These are phyloP conservation scores for Gymnodraco acuticeps DNA, from an alignment of 2,797 vertebrate genomes.

Conservation along the genomic window DNA sequence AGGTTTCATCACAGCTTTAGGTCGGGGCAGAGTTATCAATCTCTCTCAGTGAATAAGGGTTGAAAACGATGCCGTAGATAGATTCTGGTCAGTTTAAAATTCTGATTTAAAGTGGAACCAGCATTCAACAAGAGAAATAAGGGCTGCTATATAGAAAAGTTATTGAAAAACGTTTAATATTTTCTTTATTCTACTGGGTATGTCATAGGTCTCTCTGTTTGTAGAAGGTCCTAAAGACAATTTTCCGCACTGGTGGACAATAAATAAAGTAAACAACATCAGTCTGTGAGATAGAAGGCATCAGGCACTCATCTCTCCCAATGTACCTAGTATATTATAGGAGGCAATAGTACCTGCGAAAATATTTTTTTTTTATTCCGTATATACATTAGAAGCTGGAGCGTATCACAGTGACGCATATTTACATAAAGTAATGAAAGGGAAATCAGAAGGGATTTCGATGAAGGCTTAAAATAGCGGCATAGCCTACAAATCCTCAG, in stretches of 20 bases:
- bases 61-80: conserved; percentile 2
- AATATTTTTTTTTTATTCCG: neutral
- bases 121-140: neutral
- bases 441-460: conserved; percentile 26
- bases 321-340: neutral
- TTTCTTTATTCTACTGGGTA: neutral
- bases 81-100: conserved; percentile 5
- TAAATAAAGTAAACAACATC: conserved; percentile 30
- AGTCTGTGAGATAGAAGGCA: conserved; percentile 1
- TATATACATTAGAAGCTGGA: neutral
- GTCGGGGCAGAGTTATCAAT: conserved; percentile 12
- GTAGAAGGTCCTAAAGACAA: conserved; percentile 6
- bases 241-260: conserved; percentile 23
- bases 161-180: neutral
- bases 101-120: conserved; percentile 13
- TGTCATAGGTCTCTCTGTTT: neutral
- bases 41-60: conserved; percentile 8
- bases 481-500: conserved; percentile 6
- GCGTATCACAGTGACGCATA: neutral
- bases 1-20: conserved; percentile 43
- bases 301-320: neutral
- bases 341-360: conserved; percentile 16
- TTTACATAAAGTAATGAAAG: conserved; percentile 36
- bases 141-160: neutral
- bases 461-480: conserved; percentile 16